phyloP scores from a whole-genome alignment of 2,797 vertebrate species.

The Cuculus canorus region DNA sequence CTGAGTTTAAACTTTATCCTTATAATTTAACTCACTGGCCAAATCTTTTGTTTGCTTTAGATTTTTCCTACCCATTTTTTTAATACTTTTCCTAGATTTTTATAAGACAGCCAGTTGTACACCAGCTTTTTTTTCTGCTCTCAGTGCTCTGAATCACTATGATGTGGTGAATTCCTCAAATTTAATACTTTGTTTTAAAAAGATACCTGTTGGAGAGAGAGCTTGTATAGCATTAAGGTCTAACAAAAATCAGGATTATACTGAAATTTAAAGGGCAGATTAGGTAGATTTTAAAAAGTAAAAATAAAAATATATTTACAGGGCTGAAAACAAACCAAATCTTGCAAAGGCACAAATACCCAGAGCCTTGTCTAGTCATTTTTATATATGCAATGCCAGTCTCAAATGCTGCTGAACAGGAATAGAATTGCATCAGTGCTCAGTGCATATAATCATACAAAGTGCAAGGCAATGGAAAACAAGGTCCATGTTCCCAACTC shows the following conservation, averaged over 20 bases:
- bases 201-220: not conserved
- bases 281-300: not conserved
- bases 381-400: not conserved
- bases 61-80: not conserved
- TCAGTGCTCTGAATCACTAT: not conserved
- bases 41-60: slow-evolving; percentile 7
- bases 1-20: not conserved
- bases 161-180: not conserved
- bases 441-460: not conserved
- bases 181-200: not conserved
- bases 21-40: not conserved
- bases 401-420: not conserved
- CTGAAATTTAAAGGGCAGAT: not conserved
- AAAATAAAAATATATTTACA: not conserved
- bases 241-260: not conserved
- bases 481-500: not conserved
- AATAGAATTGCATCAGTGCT: not conserved
- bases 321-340: not conserved
- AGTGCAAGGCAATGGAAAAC: not conserved
- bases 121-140: not conserved
- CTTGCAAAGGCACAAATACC: not conserved
- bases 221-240: not conserved
- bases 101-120: not conserved
- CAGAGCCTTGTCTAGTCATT: not conserved
- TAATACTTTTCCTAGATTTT: not conserved